These are phyloP conservation scores for Erebia aethiops DNA, from an alignment of 2,888 invertebrate genomes.

Conservation along the genomic window DNA sequence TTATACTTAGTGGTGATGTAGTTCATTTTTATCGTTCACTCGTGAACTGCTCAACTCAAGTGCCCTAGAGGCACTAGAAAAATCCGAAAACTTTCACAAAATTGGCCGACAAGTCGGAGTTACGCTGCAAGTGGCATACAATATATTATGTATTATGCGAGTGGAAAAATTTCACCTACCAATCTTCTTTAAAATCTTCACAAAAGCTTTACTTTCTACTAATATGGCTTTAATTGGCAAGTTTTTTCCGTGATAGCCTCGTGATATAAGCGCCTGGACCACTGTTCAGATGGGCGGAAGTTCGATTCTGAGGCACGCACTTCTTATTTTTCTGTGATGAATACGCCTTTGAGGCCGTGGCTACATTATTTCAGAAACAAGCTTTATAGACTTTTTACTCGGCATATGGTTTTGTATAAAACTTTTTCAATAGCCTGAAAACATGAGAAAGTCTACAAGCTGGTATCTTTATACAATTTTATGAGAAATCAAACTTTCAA, in stretches of 20 bases:
- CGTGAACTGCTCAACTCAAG: not conserved
- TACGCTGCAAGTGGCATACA: conserved; percentile 21
- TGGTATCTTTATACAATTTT: conserved; percentile 4
- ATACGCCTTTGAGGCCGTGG: not conserved
- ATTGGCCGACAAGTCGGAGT: conserved; percentile 25
- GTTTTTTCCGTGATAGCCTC: not conserved
- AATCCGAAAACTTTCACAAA: conserved; percentile 24
- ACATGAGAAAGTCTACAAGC: conserved; percentile 3
- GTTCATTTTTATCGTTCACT: conserved; percentile 2
- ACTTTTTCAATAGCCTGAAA: not conserved
- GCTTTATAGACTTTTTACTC: not conserved
- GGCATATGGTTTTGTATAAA: not conserved
- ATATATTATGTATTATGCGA: conserved; percentile 11
- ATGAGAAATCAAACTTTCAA: not conserved
- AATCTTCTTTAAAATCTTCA: conserved; percentile 18
- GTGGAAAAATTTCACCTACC: conserved; percentile 19
- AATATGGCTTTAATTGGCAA: not conserved
- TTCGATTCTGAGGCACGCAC: no score
- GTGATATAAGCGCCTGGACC: no score
- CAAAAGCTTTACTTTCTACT: not conserved
- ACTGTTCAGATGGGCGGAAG: no score
- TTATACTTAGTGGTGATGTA: not conserved
- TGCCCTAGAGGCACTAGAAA: conserved; percentile 30
- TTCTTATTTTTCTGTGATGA: no score
- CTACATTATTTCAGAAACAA: not conserved